Evolutionary conservation across 2,888 invertebrate genomes (phyloP).

Genomic region (Agrilus biguttatus): DNA sequence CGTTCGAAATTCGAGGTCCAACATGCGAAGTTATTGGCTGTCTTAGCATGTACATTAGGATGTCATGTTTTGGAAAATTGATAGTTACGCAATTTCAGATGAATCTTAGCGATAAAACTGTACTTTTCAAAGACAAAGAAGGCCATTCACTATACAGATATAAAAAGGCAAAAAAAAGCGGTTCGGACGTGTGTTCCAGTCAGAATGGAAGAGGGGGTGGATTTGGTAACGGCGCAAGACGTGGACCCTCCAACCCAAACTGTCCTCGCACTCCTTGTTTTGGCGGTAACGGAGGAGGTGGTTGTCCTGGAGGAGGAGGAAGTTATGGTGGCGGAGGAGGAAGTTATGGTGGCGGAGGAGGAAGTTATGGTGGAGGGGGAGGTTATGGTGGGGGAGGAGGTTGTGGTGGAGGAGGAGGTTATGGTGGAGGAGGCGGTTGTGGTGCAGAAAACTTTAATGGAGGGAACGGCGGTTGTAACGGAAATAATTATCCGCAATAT

Average conservation of each 20-base stretch:
- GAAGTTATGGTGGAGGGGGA: neutral
- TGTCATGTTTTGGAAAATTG: slow-evolving; percentile 50
- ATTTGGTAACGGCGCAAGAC: no score
- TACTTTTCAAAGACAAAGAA: slow-evolving; percentile 31
- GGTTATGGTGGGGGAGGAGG: no score
- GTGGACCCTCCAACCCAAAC: neutral
- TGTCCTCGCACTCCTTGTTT: neutral
- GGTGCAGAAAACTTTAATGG: no score
- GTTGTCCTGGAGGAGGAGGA: no score
- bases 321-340: neutral
- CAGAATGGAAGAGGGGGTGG: slow-evolving; percentile 9
- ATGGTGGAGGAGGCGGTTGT: neutral
- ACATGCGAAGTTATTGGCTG: slow-evolving; percentile 40
- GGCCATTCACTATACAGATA: slow-evolving; percentile 30
- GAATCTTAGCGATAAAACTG: slow-evolving; percentile 30
- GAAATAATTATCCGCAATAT: neutral
- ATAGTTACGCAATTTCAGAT: slow-evolving; percentile 53
- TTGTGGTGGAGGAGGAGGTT: neutral
- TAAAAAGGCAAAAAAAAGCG: slow-evolving; percentile 19
- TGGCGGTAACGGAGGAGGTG: slow-evolving; percentile 1
- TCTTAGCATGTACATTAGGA: slow-evolving; percentile 44
- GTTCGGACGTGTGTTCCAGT: slow-evolving; percentile 13
- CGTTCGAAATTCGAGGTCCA: slow-evolving; percentile 38
- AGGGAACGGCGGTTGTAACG: no score
- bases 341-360: no score